Evolutionary conservation across 2,797 vertebrate genomes (phyloP), one percentile per base, ranked within the genome.

Genomic region (Pyrocephalus nanus): DNA sequence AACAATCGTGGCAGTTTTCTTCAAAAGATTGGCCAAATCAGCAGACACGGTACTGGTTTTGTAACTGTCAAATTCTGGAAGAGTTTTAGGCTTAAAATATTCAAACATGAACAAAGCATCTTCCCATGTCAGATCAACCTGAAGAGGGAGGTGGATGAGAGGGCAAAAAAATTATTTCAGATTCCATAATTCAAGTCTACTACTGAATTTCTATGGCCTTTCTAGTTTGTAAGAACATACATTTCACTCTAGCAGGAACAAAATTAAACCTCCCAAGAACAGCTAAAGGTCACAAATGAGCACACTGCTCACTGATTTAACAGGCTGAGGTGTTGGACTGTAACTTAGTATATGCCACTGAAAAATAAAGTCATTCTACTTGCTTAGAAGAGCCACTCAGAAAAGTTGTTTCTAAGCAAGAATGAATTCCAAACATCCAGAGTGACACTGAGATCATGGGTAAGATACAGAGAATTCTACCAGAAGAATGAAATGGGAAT

Each of bases 41-140:
- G 99, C 99, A 40, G 99, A 99, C 75, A 99, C 99, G 0, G 99
- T 99, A 97, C 99, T 99, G 6, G 99, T 99, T 98, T 99, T 99
- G 93, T 99, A 99, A 97, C 99, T 99, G 92, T 99, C 99, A 89
- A 99, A 99, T 90, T 99, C 99, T 2, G 99, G 99, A 80, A 99
- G 98, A 4, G 99, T 98, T 97, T 99, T 99, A 61, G 99, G 99
- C 96, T 99, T 99, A 97, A 99, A 99, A 96, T 99, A 99, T 40
- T 99, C 98, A 93, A 99, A 99, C 98, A 99, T 99, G 94, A 99
- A 99, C 60, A 99, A 97, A 40, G 99, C 98, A 21, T 99, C 99
- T 53, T 97, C 98, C 99, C 99, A 99, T 27, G 98, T 98, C 58
- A 99, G 97, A 91, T 99, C 99, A 93, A 99, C 99, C 99, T 99